Evolutionary conservation across 2,888 invertebrate genomes (phyloP), one percentile per base, ranked within the genome.

Genomic region (Aromia moschata): DNA sequence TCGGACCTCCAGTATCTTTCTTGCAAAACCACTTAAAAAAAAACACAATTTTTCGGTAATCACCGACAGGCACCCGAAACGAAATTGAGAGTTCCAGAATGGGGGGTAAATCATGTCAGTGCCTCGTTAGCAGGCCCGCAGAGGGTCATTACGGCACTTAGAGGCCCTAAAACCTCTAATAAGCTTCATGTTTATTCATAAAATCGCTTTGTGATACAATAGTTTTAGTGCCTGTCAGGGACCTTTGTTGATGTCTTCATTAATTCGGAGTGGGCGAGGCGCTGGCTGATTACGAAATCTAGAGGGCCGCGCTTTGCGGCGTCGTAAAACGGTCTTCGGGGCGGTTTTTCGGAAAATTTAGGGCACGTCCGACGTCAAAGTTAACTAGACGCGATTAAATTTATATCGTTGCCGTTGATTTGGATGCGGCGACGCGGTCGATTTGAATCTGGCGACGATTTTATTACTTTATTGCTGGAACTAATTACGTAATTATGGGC

Each of bases 161-260:
- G 53, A 54, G 43, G 55, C 59, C 38, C 51, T 57, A 61, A 57
- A 58, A 56, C 54, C 63, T 56, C 62, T 67, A 69, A 65, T 69
- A 69, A 65, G 62, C 60, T 70, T 70, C 70, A 70, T 70, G 70
- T 70, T 69, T 70, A 70, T 70, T 70, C 70, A 70, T 70, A 69
- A 65, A 64, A 67, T 66, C 61, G 69, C 65, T 64, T 60, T 59
- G 62, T 63, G 47, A 52, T 65, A 67, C 70, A 68, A 70, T 69
- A 65, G 67, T 67, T 64, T 65, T 64, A 60, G 55, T 36, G 61
- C 64, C 68, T 62, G 69, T 69, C 70, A 70, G 58, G 62, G 58
- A 52, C 59, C 56, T 54, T 60, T 67, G 4, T 71, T 70, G 69
- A 71, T 69, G 69, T 69, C 71, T 69, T 70, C 71, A 70, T 71